Conservation (phyloP, 2,113 vertebrate genomes). For the Ascaphus truei region DNA sequence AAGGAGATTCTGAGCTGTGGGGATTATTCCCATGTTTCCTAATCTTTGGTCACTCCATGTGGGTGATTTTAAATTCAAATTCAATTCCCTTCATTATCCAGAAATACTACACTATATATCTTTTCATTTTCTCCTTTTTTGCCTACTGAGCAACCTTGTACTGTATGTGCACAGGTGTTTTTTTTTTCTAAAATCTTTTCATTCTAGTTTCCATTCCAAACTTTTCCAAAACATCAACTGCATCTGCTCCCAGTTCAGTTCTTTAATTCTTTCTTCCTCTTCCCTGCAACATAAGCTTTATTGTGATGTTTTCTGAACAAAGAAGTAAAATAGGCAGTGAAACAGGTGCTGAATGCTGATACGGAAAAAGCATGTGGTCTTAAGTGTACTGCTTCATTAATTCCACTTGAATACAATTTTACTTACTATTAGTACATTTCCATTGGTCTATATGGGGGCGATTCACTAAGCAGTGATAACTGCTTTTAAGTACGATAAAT, state of each 20-base stretch:
- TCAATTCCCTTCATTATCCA: background rate
- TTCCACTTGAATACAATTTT: slow-evolving; percentile 17
- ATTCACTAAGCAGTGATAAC: too few species aligned
- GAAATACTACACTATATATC: too few species aligned
- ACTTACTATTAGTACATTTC: slow-evolving; percentile 19
- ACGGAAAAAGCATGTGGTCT: slow-evolving; percentile 13
- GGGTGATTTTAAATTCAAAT: background rate
- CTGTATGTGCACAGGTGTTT: too few species aligned
- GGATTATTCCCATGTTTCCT: background rate
- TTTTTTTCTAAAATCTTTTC: too few species aligned
- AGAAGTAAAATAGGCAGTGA: slow-evolving; percentile 17
- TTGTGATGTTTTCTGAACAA: background rate
- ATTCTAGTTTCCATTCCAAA: too few species aligned
- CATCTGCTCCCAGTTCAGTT: background rate
- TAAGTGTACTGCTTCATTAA: slow-evolving; percentile 27
- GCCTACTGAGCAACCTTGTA: too few species aligned
- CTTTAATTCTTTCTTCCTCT: slow-evolving; percentile 9
- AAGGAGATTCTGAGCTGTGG: too few species aligned
- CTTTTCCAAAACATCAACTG: background rate
- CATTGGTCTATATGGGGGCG: too few species aligned
- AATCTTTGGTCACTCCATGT: background rate
- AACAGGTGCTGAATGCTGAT: slow-evolving; percentile 10
- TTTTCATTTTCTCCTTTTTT: too few species aligned
- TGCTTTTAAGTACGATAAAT: too few species aligned
- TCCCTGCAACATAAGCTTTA: slow-evolving; percentile 1